These are phyloP conservation scores for Elanus axillaris DNA, from an alignment of 2,113 vertebrate genomes.

Conservation along the genomic window DNA sequence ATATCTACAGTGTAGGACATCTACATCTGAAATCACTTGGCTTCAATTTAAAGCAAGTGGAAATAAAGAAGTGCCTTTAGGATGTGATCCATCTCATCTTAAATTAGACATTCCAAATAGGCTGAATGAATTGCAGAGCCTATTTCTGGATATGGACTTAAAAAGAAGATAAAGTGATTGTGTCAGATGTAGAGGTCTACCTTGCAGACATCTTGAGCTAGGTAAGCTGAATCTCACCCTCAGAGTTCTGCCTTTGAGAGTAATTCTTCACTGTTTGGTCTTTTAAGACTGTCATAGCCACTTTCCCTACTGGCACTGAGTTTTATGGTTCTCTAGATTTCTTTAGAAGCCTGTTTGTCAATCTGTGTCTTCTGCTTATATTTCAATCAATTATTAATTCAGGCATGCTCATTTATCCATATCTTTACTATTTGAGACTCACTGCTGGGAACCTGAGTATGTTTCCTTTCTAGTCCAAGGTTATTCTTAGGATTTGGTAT, in stretches of 20 bases:
- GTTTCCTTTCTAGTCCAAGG: neutral
- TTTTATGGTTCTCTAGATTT: neutral
- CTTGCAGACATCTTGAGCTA: neutral
- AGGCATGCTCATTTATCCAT: neutral
- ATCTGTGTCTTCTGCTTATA: neutral
- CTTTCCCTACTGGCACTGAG: neutral
- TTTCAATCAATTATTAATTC: neutral
- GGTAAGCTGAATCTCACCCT: neutral
- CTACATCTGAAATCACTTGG: neutral
- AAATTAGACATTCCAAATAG: neutral
- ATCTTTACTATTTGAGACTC: neutral
- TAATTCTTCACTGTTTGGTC: neutral
- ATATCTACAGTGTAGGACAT: neutral
- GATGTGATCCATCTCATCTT: neutral
- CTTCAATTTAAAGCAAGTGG: neutral
- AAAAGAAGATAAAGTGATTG: neutral
- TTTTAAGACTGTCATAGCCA: neutral
- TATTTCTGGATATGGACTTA: neutral
- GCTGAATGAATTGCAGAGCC: neutral
- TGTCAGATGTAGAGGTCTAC: neutral
- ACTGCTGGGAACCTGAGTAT: neutral
- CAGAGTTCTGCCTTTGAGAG: neutral
- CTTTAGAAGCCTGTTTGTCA: neutral
- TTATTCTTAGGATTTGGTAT: neutral
- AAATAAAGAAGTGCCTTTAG: neutral